Base-by-base conservation (phyloP, 2,888 invertebrate genomes). In the Gastracanthus pulcherrimus region DNA sequence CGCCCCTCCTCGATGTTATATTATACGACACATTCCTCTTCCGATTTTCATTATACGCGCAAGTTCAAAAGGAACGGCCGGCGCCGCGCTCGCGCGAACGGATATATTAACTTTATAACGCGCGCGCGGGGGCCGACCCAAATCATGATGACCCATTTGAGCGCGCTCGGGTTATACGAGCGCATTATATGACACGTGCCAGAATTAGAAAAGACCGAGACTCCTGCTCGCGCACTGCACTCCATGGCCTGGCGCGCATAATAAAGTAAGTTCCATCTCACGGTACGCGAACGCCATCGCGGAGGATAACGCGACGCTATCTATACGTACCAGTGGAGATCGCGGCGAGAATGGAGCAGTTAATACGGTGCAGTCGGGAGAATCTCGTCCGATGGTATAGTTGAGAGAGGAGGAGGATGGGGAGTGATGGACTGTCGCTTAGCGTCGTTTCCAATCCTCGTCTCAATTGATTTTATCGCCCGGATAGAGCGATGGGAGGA, bases 381-480 rank as follows among this genome's bases (percentile, higher is more conserved):
- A n/a, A n/a, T n/a, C n/a, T n/a, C n/a, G n/a, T n/a, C n/a, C n/a
- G n/a, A n/a, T n/a, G n/a, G n/a, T n/a, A n/a, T n/a, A n/a, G n/a
- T n/a, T n/a, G n/a, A n/a, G n/a, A n/a, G n/a, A n/a, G n/a, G n/a
- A n/a, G n/a, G n/a, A n/a, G n/a, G n/a, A n/a, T n/a, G n/a, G n/a
- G n/a, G n/a, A n/a, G n/a, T n/a, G n/a, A n/a, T n/a, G n/a, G n/a
- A n/a, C n/a, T n/a, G n/a, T n/a, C n/a, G n/a, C n/a, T n/a, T n/a
- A n/a, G n/a, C n/a, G n/a, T n/a, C n/a, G n/a, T n/a, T n/a, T n/a
- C n/a, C n/a, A n/a, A n/a, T n/a, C n/a, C n/a, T n/a, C n/a, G n/a
- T n/a, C 19, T 36, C 62, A 45, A 72, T 71, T 72, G 72, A 66
- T 72, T 66, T 78, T 55, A 78, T 72, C 48, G 66, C 34, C 19